These are phyloP conservation scores for Triplophysa tibetana DNA, from an alignment of 2,113 vertebrate genomes.

Conservation along the genomic window DNA sequence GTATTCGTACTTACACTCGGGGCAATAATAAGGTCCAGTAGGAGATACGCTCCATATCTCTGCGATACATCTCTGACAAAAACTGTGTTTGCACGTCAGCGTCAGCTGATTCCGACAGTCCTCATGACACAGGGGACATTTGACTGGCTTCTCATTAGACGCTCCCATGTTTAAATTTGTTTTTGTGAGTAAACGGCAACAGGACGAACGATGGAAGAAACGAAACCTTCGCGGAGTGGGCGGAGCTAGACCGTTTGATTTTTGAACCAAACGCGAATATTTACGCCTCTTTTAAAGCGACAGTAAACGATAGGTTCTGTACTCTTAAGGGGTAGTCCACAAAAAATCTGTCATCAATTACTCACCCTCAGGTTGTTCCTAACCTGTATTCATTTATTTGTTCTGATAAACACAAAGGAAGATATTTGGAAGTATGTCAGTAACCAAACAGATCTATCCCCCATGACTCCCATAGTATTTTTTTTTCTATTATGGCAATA, in stretches of 20 bases:
- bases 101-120: constrained; percentile 52
- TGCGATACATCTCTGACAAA: constrained; percentile 69
- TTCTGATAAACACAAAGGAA: no score
- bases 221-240: constrained; percentile 45
- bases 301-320: neutral
- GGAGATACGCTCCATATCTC: constrained; percentile 69
- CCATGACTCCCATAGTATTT: no score
- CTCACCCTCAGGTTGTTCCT: no score
- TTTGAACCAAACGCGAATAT: constrained; percentile 60
- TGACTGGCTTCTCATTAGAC: constrained; percentile 45
- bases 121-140: constrained; percentile 64
- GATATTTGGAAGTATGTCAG: no score
- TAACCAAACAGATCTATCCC: no score
- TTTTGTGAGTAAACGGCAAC: neutral
- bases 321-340: neutral
- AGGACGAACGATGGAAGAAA: neutral
- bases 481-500: no score
- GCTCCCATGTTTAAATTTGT: constrained; percentile 62
- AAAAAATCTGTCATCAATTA: no score
- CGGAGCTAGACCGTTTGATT: constrained; percentile 41
- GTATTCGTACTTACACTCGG: constrained; percentile 67
- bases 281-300: constrained; percentile 19
- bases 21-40: constrained; percentile 70
- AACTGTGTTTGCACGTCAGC: constrained; percentile 69
- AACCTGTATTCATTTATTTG: no score